These are phyloP conservation scores for Siniperca scherzeri DNA, from an alignment of 2,797 vertebrate genomes.

Conservation along the genomic window DNA sequence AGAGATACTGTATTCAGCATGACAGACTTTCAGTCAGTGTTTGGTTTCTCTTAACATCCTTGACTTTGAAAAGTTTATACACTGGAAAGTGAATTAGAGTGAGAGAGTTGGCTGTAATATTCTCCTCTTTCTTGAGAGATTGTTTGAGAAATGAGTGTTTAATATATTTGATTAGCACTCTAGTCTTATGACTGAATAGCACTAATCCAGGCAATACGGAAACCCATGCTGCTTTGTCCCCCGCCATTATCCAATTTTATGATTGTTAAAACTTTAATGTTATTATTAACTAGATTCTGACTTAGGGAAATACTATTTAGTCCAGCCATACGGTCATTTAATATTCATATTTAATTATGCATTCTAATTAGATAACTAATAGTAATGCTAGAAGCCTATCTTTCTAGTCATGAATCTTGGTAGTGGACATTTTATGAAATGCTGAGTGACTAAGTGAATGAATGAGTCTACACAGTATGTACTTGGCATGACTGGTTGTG, in stretches of 20 bases:
- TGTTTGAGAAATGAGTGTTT: conserved; percentile 12
- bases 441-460: conserved; percentile 10
- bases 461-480: background rate
- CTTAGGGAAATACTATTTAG: conserved; percentile 46
- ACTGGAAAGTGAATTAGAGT: conserved; percentile 23
- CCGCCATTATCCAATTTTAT: conserved; percentile 47
- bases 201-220: conserved; percentile 27
- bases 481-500: background rate
- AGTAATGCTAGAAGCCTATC: conserved; percentile 2
- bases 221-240: conserved; percentile 26
- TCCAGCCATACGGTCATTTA: conserved; percentile 41
- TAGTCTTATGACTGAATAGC: conserved; percentile 29
- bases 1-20: conserved; percentile 1
- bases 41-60: conserved; percentile 2
- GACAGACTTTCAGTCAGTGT: conserved; percentile 4
- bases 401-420: conserved; percentile 17
- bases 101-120: background rate
- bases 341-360: conserved; percentile 64
- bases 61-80: conserved; percentile 37
- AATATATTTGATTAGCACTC: conserved; percentile 32
- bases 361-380: conserved; percentile 50
- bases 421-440: conserved; percentile 1
- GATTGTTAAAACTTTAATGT: conserved; percentile 65
- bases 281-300: conserved; percentile 61
- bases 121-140: background rate